Percentiles rank a stretch among this genome's conserved stretches.
These are phyloP conservation scores for Salmo trutta DNA, from an alignment of 2,797 vertebrate species.

Conservation along the genomic window DNA sequence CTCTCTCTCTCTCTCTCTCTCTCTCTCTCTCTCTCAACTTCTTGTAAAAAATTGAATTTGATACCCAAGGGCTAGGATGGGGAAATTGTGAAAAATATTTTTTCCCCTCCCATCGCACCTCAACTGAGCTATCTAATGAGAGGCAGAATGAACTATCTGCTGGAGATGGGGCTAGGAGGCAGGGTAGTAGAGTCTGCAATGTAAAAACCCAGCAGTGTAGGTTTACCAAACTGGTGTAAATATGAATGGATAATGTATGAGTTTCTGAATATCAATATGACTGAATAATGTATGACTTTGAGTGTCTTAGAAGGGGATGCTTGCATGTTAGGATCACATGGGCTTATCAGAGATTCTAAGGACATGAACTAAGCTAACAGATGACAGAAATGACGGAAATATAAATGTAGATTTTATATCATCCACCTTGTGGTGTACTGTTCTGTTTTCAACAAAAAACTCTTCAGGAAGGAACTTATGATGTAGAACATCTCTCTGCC, in stretches of 20 bases:
- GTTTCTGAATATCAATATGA: conserved; percentile 35
- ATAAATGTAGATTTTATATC: too few relatives aligned
- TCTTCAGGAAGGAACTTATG: too few relatives aligned
- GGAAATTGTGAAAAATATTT: conserved; percentile 84
- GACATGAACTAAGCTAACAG: too few relatives aligned
- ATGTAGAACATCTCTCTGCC: too few relatives aligned
- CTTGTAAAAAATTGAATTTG: conserved; percentile 84
- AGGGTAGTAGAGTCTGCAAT: conserved; percentile 48
- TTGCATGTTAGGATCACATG: neutral
- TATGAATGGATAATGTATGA: conserved; percentile 41
- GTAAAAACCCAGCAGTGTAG: conserved; percentile 63
- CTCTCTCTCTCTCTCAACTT: conserved; percentile 53
- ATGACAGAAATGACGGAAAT: too few relatives aligned
- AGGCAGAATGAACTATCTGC: conserved; percentile 75
- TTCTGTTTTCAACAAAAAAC: too few relatives aligned
- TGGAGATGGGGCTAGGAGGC: conserved; percentile 55
- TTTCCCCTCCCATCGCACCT: conserved; percentile 66
- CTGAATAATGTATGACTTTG: conserved; percentile 38
- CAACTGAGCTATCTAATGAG: conserved; percentile 73
- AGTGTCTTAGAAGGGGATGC: conserved; percentile 13
- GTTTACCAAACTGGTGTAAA: conserved; percentile 49
- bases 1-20: conserved; percentile 49
- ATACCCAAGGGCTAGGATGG: conserved; percentile 78
- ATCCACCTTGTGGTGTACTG: too few relatives aligned
- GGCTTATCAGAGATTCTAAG: too few relatives aligned